Conservation (phyloP, 2,888 invertebrate genomes). For the Campoplex nolae region DNA sequence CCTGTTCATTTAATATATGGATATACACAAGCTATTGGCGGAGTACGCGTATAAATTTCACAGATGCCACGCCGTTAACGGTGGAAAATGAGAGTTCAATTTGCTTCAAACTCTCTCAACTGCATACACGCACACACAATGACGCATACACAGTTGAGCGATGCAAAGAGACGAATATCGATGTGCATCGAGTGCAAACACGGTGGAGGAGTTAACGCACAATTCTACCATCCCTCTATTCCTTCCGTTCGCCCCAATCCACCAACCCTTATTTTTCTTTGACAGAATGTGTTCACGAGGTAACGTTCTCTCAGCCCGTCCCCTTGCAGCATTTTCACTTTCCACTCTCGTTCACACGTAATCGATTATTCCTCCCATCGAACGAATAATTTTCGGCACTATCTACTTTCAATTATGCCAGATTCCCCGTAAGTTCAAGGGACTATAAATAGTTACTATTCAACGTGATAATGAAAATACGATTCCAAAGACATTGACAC, state of each 20-base stretch:
- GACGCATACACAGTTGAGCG: conserved; percentile 3
- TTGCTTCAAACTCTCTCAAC: conserved; percentile 41
- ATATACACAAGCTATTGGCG: background rate
- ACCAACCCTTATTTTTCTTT: conserved; percentile 24
- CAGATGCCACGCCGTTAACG: conserved; percentile 38
- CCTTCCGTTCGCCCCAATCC: background rate
- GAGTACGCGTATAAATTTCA: too few relatives aligned
- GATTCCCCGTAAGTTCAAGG: conserved; percentile 2
- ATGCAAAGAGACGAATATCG: conserved; percentile 51
- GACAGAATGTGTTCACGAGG: conserved; percentile 9
- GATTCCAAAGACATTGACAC: background rate
- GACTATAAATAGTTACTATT: background rate
- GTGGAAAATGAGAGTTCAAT: conserved; percentile 63
- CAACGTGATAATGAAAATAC: background rate
- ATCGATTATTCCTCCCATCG: conserved; percentile 65
- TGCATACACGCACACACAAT: conserved; percentile 25
- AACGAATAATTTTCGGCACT: conserved; percentile 56
- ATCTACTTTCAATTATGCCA: conserved; percentile 13
- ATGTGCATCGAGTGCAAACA: conserved; percentile 59
- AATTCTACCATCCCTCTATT: conserved; percentile 6
- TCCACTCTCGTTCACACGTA: conserved; percentile 40
- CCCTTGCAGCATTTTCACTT: conserved; percentile 37
- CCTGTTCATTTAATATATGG: background rate
- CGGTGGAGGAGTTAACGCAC: conserved; percentile 41
- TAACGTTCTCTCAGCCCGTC: background rate